Percentiles rank a stretch among this genome's conserved stretches.
Conservation (phyloP, 2,797 vertebrate species). For the Argya squamiceps region DNA sequence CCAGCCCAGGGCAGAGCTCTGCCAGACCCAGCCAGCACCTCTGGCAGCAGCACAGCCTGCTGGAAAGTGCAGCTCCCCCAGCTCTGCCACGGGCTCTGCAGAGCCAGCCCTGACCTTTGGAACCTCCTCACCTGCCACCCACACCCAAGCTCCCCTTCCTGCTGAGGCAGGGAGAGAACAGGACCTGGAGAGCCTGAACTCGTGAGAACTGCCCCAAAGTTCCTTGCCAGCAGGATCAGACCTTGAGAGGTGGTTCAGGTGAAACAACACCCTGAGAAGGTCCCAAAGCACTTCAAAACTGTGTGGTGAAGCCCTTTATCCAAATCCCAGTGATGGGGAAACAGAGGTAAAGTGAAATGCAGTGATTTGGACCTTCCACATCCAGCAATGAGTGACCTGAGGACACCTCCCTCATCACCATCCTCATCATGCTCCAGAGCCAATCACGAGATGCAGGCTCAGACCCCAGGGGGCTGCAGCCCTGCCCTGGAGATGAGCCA, state of each 20-base stretch:
- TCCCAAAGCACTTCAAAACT: not conserved
- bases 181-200: not conserved
- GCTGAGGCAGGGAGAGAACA: not conserved
- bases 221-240: not conserved
- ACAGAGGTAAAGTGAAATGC: rapidly evolving
- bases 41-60: not conserved
- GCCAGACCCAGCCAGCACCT: not conserved
- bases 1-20: not conserved
- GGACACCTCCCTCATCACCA: not conserved
- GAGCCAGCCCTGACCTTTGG: not conserved
- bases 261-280: not conserved
- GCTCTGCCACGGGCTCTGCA: not conserved
- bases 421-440: not conserved
- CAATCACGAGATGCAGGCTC: not conserved
- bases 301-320: not conserved
- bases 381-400: rapidly evolving
- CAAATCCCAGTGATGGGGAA: not conserved
- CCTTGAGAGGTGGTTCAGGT: too few relatives aligned
- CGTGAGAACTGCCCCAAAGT: not conserved
- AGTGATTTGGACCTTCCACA: not conserved
- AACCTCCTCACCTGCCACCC: not conserved
- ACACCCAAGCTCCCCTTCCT: not conserved
- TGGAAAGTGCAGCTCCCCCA: not conserved
- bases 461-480: not conserved
- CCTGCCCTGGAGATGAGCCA: not conserved